Evolutionary conservation across 2,113 vertebrate species (phyloP), one percentile per base, ranked within the genome.

Genomic region (Azemiops feae): DNA sequence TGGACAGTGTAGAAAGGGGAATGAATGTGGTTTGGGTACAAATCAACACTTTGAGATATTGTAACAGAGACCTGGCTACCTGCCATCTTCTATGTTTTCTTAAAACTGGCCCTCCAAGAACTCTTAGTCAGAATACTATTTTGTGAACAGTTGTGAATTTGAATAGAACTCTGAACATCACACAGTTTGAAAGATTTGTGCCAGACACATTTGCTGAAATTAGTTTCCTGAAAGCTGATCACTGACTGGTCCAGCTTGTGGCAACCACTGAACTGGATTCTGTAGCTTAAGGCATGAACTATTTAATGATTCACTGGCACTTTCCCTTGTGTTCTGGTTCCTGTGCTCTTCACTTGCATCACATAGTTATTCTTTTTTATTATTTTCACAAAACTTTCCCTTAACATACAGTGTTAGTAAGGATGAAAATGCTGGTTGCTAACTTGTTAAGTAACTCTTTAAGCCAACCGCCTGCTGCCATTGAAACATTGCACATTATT

Each of bases 401-500:
- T 43, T 90, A 93, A 92, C 47, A 85, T 93, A 30, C 90, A 55
- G 86, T 11, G 50, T 5, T 27, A 4, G 53, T 43, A 45, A 89
- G 93, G 45, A 27, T 3, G 50, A 93, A 93, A 96, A 93, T 87
- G 93, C 6, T 57, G 25, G 60, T 86, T 85, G 45, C 25, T 93
- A 95, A 92, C 6, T 7, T 20, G 90, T 74, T 85, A 55, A 93
- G 18, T 89, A 95, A 95, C 95, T 92, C 52, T 27, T 89, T 90
- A 88, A 87, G 85, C 81, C 92, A 74, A 69, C 34, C 89, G 74
- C 58, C 69, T 93, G 0, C 5, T 94, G 91, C n/a, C 90, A 94
- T 89, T 92, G 88, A 92, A 94, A 96, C 95, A 23, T 1, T 89
- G 53, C 9, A 0, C 45, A 91, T 91, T 93, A 1, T n/a, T 90